These are phyloP conservation scores for Drosophila gaucha DNA, from an alignment of 2,888 invertebrate genomes.

Conservation along the genomic window DNA sequence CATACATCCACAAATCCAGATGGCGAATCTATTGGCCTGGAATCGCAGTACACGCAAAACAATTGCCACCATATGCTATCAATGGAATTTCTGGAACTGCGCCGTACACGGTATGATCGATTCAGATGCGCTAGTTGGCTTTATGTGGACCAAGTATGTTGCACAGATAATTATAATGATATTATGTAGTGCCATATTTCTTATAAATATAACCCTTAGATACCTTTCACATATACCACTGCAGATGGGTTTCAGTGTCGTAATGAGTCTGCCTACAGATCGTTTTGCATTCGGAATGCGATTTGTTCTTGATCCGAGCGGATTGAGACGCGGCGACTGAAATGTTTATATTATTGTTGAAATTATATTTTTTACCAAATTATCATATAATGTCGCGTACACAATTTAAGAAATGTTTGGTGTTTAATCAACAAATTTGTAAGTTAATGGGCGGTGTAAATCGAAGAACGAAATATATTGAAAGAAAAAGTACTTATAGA, in stretches of 20 bases:
- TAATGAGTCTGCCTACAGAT: constrained; percentile 81
- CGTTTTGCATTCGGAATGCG: constrained; percentile 83
- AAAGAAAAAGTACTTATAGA: not conserved
- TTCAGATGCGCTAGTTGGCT: constrained; percentile 83
- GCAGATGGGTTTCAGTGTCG: constrained; percentile 80
- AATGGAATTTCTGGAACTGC: constrained; percentile 82
- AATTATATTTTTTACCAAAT: constrained; percentile 52
- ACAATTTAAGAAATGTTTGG: constrained; percentile 32
- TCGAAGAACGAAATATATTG: not conserved
- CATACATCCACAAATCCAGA: constrained; percentile 81
- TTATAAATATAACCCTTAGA: constrained; percentile 58
- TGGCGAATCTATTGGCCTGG: constrained; percentile 82
- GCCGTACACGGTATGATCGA: constrained; percentile 82
- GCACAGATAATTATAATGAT: no score
- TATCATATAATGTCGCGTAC: constrained; percentile 23
- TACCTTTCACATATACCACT: constrained; percentile 75
- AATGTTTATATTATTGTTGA: constrained; percentile 18
- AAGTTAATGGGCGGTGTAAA: not conserved
- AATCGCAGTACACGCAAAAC: constrained; percentile 76
- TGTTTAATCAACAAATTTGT: constrained; percentile 15
- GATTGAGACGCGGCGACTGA: constrained; percentile 67
- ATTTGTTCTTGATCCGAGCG: constrained; percentile 82
- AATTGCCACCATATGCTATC: constrained; percentile 83
- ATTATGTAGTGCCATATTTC: not conserved
- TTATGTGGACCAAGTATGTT: constrained; percentile 82